Evolutionary conservation across 2,113 vertebrate species (phyloP), one percentile per base, ranked within the genome.

Genomic region (Lamprotornis superbus): DNA sequence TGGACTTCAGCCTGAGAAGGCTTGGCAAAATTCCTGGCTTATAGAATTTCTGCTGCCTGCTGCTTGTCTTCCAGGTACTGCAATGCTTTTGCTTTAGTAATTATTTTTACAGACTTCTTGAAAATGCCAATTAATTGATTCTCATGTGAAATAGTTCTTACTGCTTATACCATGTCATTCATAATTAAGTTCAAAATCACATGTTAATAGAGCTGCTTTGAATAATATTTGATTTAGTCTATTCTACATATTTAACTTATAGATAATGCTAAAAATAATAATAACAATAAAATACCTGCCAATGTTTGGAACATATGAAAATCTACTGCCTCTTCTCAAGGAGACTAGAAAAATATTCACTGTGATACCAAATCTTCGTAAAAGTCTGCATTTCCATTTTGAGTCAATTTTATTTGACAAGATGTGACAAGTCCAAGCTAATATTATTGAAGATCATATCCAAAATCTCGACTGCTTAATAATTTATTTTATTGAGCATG

Each of bases 21-120:
- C 92, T 63, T 97, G 94, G 95, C 90, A 96, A 93, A 95, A 83
- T 71, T 96, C 95, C 88, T 96, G 68, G 82, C 60, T 90, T 88
- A 94, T 44, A 83, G 68, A 93, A 92, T 92, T 95, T 89, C 90
- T 97, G 39, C 71, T 90, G 76, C 83, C 60, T 52, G 73, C n/a
- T 93, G 33, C 86, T 92, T 91, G 64, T 60, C 50, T 88, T 93
- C 68, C 90, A 94, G 92, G 75, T 88, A 94, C 22, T 18, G 47
- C 64, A 90, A 63, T 56, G 21, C 83, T 75, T 80, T 70, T 94
- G 67, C 50, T 89, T 87, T 78, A 83, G 71, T 60, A 94, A 94
- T 94, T 86, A 90, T 89, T 93, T 94, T 94, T 90, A 93, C 73
- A 90, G 83, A 83, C 79, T 89, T 84, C 56, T 86, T 84, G 64